Evolutionary conservation across 2,113 vertebrate genomes (phyloP).

Genomic region (Cercopithecus mona): DNA sequence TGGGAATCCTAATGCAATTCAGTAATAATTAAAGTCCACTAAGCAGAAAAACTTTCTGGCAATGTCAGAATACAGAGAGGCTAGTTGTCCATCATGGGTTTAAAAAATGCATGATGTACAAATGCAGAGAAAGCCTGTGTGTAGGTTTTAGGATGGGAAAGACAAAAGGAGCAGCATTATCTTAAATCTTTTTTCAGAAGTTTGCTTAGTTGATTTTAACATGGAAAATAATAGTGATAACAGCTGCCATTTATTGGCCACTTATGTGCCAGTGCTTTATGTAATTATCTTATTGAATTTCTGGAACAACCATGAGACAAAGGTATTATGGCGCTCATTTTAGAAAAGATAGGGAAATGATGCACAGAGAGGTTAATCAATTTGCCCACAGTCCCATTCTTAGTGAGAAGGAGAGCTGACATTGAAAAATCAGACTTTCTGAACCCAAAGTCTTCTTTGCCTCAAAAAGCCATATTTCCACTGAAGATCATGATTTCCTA

Average conservation of each 20-base stretch:
- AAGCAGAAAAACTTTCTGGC: conserved; percentile 51
- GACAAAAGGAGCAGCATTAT: not conserved
- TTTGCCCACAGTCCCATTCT: not conserved
- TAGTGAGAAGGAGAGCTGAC: not conserved
- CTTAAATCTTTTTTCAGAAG: not conserved
- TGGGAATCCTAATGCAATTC: conserved; percentile 64
- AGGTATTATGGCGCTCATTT: not conserved
- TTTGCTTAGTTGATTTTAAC: conserved; percentile 6
- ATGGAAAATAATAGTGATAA: not conserved
- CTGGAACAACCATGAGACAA: not conserved
- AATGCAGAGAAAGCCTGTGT: not conserved
- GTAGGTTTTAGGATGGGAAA: not conserved
- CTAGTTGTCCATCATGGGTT: not conserved
- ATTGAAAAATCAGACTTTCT: not conserved
- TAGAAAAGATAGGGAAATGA: not conserved
- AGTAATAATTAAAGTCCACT: conserved; percentile 58
- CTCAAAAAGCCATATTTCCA: not conserved
- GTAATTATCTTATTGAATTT: not conserved
- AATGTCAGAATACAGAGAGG: conserved; percentile 52
- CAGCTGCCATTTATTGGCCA: not conserved
- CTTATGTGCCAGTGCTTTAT: not conserved
- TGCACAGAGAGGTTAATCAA: not conserved
- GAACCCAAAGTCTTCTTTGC: not conserved
- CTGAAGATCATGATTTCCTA: not conserved
- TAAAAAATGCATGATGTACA: not conserved